A percentile compares a stretch with the other conserved stretches of the same genome.
These are phyloP conservation scores for Agonopterix subpropinquella DNA, from an alignment of 2,888 invertebrate species.

Conservation along the genomic window DNA sequence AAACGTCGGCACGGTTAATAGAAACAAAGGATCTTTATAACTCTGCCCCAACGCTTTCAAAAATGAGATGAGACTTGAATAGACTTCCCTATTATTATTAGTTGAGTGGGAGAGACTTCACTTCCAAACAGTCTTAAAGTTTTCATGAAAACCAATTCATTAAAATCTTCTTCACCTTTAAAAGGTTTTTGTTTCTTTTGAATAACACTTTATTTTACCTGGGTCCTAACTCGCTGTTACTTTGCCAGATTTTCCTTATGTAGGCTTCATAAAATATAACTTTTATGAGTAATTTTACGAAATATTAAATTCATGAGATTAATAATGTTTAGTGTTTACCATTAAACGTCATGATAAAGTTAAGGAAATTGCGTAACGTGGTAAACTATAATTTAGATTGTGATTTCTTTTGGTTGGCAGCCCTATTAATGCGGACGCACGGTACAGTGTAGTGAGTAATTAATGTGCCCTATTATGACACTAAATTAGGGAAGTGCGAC, in stretches of 20 bases:
- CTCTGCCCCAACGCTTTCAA: slow-evolving; percentile 50
- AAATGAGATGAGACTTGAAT: slow-evolving; percentile 22
- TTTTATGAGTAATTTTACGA: slow-evolving; percentile 9
- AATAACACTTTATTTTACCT: not conserved
- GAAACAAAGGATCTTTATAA: slow-evolving; percentile 60
- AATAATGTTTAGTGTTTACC: slow-evolving; percentile 10
- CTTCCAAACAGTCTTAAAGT: not conserved
- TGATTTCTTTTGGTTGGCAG: slow-evolving; percentile 33
- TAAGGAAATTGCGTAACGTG: slow-evolving; percentile 36
- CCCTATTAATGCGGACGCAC: slow-evolving; percentile 2
- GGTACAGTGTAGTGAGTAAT: slow-evolving; percentile 8
- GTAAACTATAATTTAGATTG: slow-evolving; percentile 41
- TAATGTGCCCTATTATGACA: slow-evolving; percentile 44
- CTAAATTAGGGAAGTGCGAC: slow-evolving; percentile 49
- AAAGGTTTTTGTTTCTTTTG: not conserved
- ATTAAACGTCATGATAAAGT: slow-evolving; percentile 20
- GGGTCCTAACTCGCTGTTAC: not conserved
- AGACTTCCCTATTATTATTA: not conserved
- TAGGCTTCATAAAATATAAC: not conserved
- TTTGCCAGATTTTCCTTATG: not conserved
- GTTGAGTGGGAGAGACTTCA: not conserved
- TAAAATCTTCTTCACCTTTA: not conserved
- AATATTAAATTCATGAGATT: slow-evolving; percentile 17
- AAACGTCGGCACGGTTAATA: slow-evolving; percentile 42
- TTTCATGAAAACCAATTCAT: too few species aligned